Evolutionary conservation across 2,888 invertebrate species (phyloP).

Genomic region (Seladonia tumulorum): DNA sequence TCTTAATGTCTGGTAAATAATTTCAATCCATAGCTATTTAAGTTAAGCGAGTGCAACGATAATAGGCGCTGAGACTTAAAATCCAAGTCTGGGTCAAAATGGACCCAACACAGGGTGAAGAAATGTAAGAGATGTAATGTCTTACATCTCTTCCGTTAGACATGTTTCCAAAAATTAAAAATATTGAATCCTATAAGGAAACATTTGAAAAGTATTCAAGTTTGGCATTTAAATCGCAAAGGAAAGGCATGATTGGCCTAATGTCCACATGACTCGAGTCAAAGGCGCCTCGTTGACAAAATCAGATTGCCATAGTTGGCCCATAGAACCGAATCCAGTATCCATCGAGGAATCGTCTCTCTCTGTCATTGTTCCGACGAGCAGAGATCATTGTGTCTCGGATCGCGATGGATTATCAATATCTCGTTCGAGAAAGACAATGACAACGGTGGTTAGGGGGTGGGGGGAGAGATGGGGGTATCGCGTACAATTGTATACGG

Average conservation of each 20-base stretch:
- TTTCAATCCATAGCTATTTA: neutral
- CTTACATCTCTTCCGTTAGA: no score
- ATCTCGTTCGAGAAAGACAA: neutral
- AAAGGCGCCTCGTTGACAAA: neutral
- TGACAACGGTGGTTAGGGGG: neutral
- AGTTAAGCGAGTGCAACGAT: no score
- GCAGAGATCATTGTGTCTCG: neutral
- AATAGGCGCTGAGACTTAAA: no score
- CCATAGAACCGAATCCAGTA: neutral
- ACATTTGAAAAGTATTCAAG: no score
- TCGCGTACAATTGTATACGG: neutral
- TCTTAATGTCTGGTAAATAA: neutral
- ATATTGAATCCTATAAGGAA: no score
- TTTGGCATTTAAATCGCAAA: neutral
- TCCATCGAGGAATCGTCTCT: neutral
- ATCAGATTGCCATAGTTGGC: neutral
- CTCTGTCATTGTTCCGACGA: neutral
- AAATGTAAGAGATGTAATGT: no score
- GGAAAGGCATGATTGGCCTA: neutral
- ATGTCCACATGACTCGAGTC: neutral
- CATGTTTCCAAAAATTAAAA: no score
- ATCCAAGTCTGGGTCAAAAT: no score
- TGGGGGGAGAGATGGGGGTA: neutral
- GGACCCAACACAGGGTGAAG: no score
- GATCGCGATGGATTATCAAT: constrained; percentile 2